These are phyloP conservation scores for Byasa hedistus DNA, from an alignment of 2,888 invertebrate species.

Conservation along the genomic window DNA sequence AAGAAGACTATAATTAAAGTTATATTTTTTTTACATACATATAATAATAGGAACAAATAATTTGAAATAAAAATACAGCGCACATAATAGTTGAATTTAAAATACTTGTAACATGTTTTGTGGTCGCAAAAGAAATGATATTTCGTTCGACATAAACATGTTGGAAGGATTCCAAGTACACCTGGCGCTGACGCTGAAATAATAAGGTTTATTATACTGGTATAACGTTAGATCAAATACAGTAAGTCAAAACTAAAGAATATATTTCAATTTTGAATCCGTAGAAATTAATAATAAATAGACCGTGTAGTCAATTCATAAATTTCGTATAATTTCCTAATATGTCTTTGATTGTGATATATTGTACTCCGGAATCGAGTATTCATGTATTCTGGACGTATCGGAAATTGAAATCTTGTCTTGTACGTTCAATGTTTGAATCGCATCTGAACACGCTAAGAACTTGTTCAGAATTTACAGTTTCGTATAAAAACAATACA, in stretches of 20 bases:
- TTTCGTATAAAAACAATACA: not conserved
- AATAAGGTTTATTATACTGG: conserved; percentile 4
- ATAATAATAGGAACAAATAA: too few species aligned
- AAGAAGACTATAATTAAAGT: too few species aligned
- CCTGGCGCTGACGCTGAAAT: conserved; percentile 8
- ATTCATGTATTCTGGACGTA: conserved; percentile 18
- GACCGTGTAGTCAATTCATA: not conserved
- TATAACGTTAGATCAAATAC: not conserved
- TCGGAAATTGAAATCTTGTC: conserved; percentile 9
- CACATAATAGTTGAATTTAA: not conserved
- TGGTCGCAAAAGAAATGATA: conserved; percentile 8
- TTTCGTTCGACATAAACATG: conserved; percentile 16
- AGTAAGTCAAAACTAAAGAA: too few species aligned
- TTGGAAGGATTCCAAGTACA: conserved; percentile 25
- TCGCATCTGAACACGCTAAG: conserved; percentile 11
- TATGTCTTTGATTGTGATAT: not conserved
- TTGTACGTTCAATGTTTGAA: not conserved
- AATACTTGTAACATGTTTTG: conserved; percentile 5
- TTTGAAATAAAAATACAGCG: too few species aligned
- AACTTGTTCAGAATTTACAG: conserved; percentile 13
- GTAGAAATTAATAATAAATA: too few species aligned
- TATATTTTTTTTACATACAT: too few species aligned
- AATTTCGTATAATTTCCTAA: not conserved
- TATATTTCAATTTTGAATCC: too few species aligned
- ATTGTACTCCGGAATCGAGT: conserved; percentile 12